Base-by-base conservation (phyloP, 2,113 vertebrate genomes). In the Emydocephalus ijimae region DNA sequence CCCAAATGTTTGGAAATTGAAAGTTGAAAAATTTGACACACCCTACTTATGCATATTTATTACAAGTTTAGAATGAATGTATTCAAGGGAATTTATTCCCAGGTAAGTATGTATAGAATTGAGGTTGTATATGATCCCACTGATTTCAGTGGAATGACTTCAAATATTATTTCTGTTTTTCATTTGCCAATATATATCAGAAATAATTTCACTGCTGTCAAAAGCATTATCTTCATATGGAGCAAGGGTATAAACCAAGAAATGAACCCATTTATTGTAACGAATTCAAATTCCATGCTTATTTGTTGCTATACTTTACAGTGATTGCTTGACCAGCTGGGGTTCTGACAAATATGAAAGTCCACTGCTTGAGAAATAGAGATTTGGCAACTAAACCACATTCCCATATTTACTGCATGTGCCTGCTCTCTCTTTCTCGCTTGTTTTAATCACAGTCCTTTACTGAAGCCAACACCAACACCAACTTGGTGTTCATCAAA, bases 141-240 rank as follows among this genome's bases (percentile, higher is more conserved):
- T 59, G 69, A 90, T 55, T 64, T 48, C 2, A 56, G 15, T 50
- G 9, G 1, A 91, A 1, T 55, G 59, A 24, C 29, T 26, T 23
- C 43, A 89, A 26, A 45, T 29, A 50, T 57, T 55, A 39, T 34
- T 69, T 90, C 90, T 87, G 48, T 92, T 85, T 12, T 18, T 39
- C 6, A 5, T 85, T 52, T 61, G 56, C 55, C 43, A 85, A 29
- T 61, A 57, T 85, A 34, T 48, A 89, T 89, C 74, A 48, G 8
- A 92, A 92, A n/a, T 26, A 85, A 39, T 90, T 87, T 87, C 50
- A 69, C 24, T 56, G 50, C 29, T 92, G 81, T 89, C 23, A 85
- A 11, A 93, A 86, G 50, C 45, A 88, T 23, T 89, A 12, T 24
- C 20, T 61, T 89, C 54, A 26, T 5, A 1, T 18, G 5, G 39